phyloP scores from a whole-genome alignment of 2,888 invertebrate genomes.

The Drosophila aldrichi region DNA sequence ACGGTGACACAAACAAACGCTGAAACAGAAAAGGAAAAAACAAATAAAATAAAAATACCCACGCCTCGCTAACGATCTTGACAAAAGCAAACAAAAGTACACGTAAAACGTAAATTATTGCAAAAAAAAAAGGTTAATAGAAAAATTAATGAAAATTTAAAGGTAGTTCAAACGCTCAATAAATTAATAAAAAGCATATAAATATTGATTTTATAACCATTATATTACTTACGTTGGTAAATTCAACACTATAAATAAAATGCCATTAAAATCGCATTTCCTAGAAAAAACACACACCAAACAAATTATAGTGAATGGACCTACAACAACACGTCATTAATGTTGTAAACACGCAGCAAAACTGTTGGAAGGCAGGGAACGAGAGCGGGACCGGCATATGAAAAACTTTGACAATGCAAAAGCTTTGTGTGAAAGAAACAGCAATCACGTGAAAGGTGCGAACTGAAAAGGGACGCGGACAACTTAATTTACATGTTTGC shows the following conservation, averaged over 20 bases:
- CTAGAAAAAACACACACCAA: neutral
- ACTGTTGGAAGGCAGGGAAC: neutral
- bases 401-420: slow-evolving; percentile 1
- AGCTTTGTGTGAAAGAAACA: slow-evolving; percentile 22
- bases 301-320: slow-evolving; percentile 7
- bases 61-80: slow-evolving; percentile 44
- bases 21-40: neutral
- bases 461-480: slow-evolving; percentile 17
- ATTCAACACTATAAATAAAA: slow-evolving; percentile 13
- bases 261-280: slow-evolving; percentile 32
- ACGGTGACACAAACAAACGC: slow-evolving; percentile 31
- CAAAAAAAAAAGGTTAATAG: slow-evolving; percentile 4
- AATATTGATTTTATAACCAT: slow-evolving; percentile 9
- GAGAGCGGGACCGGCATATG: neutral
- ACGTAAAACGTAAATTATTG: slow-evolving; percentile 1
- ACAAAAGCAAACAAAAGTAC: slow-evolving; percentile 8
- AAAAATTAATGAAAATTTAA: neutral
- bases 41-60: neutral
- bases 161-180: slow-evolving; percentile 7
- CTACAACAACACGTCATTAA: slow-evolving; percentile 19
- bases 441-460: slow-evolving; percentile 31
- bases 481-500: slow-evolving; percentile 29
- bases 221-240: slow-evolving; percentile 25
- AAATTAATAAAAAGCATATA: neutral
- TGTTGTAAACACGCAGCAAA: slow-evolving; percentile 1